These are phyloP conservation scores for Tubulanus polymorphus DNA, from an alignment of 2,888 invertebrate species.

Conservation along the genomic window DNA sequence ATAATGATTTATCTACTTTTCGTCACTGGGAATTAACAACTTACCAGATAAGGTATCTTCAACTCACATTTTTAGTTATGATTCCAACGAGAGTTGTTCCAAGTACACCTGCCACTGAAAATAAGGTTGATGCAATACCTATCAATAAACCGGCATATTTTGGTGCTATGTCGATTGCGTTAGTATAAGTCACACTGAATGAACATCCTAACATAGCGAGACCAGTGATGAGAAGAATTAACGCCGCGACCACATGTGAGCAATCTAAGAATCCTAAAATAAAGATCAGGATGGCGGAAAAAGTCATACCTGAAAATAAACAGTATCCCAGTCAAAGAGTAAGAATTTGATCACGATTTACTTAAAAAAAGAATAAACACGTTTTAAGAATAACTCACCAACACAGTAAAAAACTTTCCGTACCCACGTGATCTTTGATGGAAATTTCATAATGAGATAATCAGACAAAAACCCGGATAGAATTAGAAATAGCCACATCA, in stretches of 20 bases:
- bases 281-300: slow-evolving; percentile 31
- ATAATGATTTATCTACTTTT: too few species aligned
- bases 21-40: too few species aligned
- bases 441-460: slow-evolving; percentile 25
- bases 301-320: slow-evolving; percentile 26
- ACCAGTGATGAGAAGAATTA: slow-evolving; percentile 31
- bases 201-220: slow-evolving; percentile 39
- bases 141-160: slow-evolving; percentile 39
- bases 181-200: slow-evolving; percentile 36
- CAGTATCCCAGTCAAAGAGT: too few species aligned
- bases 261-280: slow-evolving; percentile 38
- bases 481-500: slow-evolving; percentile 33
- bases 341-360: not conserved
- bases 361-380: not conserved
- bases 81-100: slow-evolving; percentile 39
- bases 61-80: slow-evolving; percentile 34
- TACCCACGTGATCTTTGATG: slow-evolving; percentile 29
- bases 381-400: slow-evolving; percentile 19
- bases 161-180: slow-evolving; percentile 41
- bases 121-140: slow-evolving; percentile 33
- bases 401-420: slow-evolving; percentile 29
- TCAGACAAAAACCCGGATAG: slow-evolving; percentile 32
- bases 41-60: too few species aligned
- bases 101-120: slow-evolving; percentile 34
- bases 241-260: slow-evolving; percentile 29